A percentile compares a stretch with the other conserved stretches of the same genome.
These are phyloP conservation scores for Acestrorhynchus altus DNA, from an alignment of 2,797 vertebrate genomes.

Conservation along the genomic window DNA sequence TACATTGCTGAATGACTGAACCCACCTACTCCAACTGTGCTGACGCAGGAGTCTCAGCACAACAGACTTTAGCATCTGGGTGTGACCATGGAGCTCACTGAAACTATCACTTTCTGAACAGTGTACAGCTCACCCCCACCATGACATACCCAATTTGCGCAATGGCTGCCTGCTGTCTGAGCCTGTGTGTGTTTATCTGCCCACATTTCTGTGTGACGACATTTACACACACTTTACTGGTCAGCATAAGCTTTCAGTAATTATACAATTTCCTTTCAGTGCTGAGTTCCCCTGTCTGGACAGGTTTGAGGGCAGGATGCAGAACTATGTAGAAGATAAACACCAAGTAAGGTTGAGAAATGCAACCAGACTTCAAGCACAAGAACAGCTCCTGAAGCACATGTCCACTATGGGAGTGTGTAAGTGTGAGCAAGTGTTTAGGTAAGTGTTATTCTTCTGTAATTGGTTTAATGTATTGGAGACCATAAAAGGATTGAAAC, in stretches of 20 bases:
- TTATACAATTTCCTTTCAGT: background rate
- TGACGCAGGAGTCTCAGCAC: background rate
- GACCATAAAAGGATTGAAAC: background rate
- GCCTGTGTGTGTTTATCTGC: background rate
- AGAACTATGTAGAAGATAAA: background rate
- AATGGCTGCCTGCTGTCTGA: background rate
- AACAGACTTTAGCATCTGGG: background rate
- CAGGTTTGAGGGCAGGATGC: background rate
- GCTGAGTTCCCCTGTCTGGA: background rate
- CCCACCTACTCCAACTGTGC: background rate
- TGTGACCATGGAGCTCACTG: background rate
- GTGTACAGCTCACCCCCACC: background rate
- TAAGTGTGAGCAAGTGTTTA: background rate
- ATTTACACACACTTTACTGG: background rate
- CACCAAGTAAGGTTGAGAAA: background rate
- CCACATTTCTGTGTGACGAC: background rate
- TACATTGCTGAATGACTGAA: background rate
- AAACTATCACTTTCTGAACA: background rate
- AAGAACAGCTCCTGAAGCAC: no score
- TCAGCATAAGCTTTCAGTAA: background rate
- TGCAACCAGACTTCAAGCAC: no score
- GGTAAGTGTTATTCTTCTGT: no score
- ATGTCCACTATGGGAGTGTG: background rate
- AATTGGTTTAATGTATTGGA: background rate
- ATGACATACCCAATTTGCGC: conserved; percentile 9